Base-by-base conservation (phyloP, 2,888 invertebrate species). In the Rugalucina vietnamica region DNA sequence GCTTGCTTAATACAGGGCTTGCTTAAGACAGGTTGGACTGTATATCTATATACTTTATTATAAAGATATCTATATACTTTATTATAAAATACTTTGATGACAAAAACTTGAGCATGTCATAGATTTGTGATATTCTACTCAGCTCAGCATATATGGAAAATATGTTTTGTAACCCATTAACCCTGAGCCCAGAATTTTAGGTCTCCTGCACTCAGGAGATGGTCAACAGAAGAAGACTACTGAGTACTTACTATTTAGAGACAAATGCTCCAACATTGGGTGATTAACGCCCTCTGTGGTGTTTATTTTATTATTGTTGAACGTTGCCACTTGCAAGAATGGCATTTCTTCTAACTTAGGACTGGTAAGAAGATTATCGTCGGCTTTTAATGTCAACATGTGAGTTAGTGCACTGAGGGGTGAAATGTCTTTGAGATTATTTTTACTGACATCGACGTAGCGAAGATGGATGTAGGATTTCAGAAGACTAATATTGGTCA, bases 401-500 rank as follows among this genome's bases (percentile, higher is more conserved):
- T 95, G 94, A 5, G 94, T 93, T 21, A 95, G 90, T 14, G 91
- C 88, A 89, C 93, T 94, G 5, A 95, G 90, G 5, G 94, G 89
- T 12, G 93, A 91, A 49, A 95, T 91, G 90, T 95, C 94, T 81
- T 92, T 92, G 29, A 95, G 81, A 73, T 91, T 90, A 88, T 95
- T 95, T 79, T 93, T 93, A 71, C 93, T 93, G 21, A 95, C 75
- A 82, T 95, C 95, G 34, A 95, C 88, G 81, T 94, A 95, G n/a
- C 95, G 91, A 49, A 95, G 88, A 83, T 95, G 95, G 81, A 95
- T 94, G 87, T 91, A 95, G n/a, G 90, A 87, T 75, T 92, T 92
- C 65, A 95, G 88, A 5, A 94, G 85, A 29, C 83, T 81, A 36
- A 95, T 93, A 82, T 95, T 93, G 69, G 95, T 94, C 18, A 95